Evolutionary conservation across 2,797 vertebrate species (phyloP).

Genomic region (Cuculus canorus): DNA sequence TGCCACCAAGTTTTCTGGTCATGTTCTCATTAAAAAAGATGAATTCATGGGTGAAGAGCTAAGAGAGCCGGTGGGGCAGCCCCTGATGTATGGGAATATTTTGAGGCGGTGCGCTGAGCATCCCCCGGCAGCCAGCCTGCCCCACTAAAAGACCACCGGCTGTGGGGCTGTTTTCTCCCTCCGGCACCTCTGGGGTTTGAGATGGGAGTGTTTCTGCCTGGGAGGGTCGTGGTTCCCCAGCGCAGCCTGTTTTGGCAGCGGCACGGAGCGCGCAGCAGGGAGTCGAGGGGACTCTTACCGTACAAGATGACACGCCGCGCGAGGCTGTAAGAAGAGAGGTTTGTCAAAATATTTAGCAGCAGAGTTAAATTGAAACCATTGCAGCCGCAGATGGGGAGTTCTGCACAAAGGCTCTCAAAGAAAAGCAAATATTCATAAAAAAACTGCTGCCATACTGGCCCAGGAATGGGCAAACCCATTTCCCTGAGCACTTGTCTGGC

Average conservation of each 20-base stretch:
- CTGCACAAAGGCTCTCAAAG: background rate
- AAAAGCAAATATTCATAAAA: background rate
- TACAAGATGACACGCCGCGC: background rate
- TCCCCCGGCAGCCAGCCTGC: background rate
- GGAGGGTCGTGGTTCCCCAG: accelerated
- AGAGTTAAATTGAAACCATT: background rate
- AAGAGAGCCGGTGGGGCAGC: background rate
- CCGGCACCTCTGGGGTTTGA: background rate
- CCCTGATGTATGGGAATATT: background rate
- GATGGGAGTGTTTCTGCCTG: accelerated
- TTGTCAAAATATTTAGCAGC: slow-evolving; percentile 50
- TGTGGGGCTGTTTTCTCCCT: background rate
- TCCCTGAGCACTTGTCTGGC: background rate
- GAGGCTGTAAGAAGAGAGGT: background rate
- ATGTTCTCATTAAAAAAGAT: background rate
- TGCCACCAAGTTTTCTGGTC: background rate
- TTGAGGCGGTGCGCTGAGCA: background rate
- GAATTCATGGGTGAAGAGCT: background rate
- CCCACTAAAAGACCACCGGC: accelerated
- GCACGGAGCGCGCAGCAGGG: background rate
- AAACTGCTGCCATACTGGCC: background rate
- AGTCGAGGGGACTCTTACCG: background rate
- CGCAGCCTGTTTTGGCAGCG: accelerated
- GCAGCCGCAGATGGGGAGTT: background rate
- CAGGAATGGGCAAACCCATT: background rate